Conservation (phyloP, 2,888 invertebrate species). For the Caenorhabditis zanzibari region DNA sequence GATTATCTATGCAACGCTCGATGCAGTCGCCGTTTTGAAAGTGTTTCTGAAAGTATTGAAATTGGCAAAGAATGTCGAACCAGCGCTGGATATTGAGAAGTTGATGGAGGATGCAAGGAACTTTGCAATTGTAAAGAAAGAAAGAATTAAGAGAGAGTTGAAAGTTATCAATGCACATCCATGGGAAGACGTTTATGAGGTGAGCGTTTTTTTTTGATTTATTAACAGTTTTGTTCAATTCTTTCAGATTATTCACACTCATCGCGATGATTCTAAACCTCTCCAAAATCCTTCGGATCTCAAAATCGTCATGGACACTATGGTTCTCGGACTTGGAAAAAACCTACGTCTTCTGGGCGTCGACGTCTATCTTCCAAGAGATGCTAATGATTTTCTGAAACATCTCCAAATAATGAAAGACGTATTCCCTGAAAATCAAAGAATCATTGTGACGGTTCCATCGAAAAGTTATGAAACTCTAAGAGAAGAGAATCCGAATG, state of each 20-base stretch:
- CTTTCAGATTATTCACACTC: constrained; percentile 18
- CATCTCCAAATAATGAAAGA: neutral
- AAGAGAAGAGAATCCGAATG: constrained; percentile 3
- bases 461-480: constrained; percentile 16
- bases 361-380: constrained; percentile 17
- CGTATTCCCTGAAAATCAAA: neutral
- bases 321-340: constrained; percentile 18
- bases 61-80: neutral
- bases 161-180: constrained; percentile 5
- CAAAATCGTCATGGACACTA: constrained; percentile 18
- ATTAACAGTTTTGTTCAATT: too few species aligned
- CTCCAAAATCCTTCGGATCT: constrained; percentile 18
- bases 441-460: constrained; percentile 16
- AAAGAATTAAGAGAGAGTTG: neutral
- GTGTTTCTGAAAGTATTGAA: constrained; percentile 15
- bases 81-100: neutral
- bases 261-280: constrained; percentile 13
- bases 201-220: too few species aligned
- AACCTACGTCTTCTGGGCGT: constrained; percentile 23
- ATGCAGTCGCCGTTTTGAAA: constrained; percentile 63
- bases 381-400: neutral
- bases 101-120: neutral
- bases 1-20: constrained; percentile 68
- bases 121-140: neutral
- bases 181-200: constrained; percentile 31